These are phyloP conservation scores for Theonella swinhoei DNA, from an alignment of 37 sponge, comb jelly and placozoan genomes.

Conservation along the genomic window DNA sequence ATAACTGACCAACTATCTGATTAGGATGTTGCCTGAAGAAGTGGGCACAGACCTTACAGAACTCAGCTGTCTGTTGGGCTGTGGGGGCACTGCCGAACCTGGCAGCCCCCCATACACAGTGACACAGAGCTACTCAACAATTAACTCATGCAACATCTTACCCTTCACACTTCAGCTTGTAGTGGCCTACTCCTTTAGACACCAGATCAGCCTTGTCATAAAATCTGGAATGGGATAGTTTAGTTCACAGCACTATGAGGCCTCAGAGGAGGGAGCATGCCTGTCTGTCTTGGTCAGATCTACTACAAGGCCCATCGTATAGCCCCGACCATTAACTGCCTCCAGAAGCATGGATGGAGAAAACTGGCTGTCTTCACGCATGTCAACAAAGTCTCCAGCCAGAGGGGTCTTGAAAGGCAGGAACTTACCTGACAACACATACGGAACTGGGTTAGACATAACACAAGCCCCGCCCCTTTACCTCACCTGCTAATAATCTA, in stretches of 20 bases:
- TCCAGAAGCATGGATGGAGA: slow-evolving; percentile 63
- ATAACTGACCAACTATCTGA: slow-evolving; percentile 71
- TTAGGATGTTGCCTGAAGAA: slow-evolving; percentile 67
- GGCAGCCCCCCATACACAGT: not conserved
- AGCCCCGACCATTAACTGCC: slow-evolving; percentile 13
- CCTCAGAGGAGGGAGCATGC: not conserved
- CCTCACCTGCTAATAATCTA: slow-evolving; percentile 76
- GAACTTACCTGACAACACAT: slow-evolving; percentile 88
- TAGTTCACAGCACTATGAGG: not conserved
- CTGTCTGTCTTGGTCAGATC: slow-evolving; percentile 98
- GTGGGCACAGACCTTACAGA: slow-evolving; percentile 33
- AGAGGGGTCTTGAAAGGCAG: slow-evolving; percentile 97
- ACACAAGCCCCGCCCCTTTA: no score
- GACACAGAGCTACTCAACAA: not conserved
- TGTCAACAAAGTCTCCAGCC: slow-evolving; percentile 47
- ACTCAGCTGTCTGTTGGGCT: slow-evolving; percentile 60
- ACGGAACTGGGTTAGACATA: no score
- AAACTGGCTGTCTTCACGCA: slow-evolving; percentile 77
- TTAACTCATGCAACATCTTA: slow-evolving; percentile 18
- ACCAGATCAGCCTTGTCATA: slow-evolving; percentile 82
- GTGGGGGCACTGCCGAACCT: slow-evolving; percentile 86
- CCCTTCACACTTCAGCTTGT: slow-evolving; percentile 96
- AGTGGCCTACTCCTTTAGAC: slow-evolving; percentile 58
- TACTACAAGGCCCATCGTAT: slow-evolving; percentile 84
- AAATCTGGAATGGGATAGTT: slow-evolving; percentile 33